These are phyloP conservation scores for Cydia pomonella DNA, from an alignment of 1,140 invertebrate genomes.

Conservation along the genomic window DNA sequence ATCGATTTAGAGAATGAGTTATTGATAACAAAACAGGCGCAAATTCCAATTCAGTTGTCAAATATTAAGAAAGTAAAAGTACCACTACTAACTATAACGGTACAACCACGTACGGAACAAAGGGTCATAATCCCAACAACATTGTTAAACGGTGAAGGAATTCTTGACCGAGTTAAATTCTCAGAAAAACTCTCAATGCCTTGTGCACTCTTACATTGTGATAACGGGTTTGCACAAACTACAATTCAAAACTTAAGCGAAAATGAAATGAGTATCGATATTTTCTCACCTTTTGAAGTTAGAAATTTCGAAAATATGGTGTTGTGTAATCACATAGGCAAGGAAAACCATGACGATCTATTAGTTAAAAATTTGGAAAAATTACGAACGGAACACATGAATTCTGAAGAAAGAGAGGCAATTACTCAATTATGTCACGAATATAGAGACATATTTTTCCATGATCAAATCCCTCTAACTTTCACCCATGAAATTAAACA, in stretches of 20 bases:
- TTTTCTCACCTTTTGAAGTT: neutral
- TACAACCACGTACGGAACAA: neutral
- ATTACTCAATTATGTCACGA: too few relatives aligned
- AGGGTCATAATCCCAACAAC: neutral
- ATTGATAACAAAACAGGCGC: neutral
- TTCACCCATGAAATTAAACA: too few relatives aligned
- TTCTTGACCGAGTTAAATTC: neutral
- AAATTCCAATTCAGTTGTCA: neutral
- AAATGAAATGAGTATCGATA: neutral
- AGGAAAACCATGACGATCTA: too few relatives aligned
- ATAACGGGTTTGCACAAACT: neutral
- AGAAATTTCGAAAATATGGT: too few relatives aligned
- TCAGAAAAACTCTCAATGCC: too few relatives aligned
- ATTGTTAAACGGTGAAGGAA: neutral
- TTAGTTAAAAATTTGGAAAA: too few relatives aligned
- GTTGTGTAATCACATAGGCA: neutral
- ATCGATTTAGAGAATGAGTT: neutral
- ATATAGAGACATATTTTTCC: too few relatives aligned
- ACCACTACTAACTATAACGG: neutral
- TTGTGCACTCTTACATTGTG: too few relatives aligned
- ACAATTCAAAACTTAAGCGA: neutral
- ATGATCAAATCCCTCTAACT: too few relatives aligned
- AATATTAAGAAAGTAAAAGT: neutral
- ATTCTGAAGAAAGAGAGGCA: too few relatives aligned
- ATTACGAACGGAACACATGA: too few relatives aligned